Conservation (phyloP, 2,797 vertebrate genomes). For the Catharus ustulatus region DNA sequence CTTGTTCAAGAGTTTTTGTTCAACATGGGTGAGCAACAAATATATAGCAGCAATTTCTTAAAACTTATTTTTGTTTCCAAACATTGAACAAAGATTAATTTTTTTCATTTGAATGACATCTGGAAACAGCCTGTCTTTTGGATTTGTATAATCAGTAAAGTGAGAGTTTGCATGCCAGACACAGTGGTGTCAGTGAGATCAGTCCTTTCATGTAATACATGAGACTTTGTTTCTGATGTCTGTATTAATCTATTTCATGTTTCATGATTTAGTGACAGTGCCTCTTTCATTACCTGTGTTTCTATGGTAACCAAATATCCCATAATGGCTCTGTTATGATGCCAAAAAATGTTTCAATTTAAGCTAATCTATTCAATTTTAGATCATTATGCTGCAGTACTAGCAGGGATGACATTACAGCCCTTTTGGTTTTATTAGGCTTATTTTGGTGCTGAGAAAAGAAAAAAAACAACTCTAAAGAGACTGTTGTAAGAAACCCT, state of each 20-base stretch:
- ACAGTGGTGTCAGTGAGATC: background rate
- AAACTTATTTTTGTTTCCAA: background rate
- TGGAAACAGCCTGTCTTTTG: background rate
- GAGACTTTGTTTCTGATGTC: background rate
- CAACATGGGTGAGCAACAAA: background rate
- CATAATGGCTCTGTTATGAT: slow-evolving; percentile 26
- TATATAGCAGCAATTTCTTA: background rate
- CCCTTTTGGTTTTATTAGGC: background rate
- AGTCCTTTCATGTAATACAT: background rate
- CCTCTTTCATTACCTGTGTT: slow-evolving; percentile 32
- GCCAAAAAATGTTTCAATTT: slow-evolving; percentile 57
- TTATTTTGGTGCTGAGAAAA: slow-evolving; percentile 24
- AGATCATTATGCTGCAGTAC: background rate
- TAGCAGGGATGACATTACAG: background rate
- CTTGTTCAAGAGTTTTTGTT: background rate
- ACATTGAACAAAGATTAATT: background rate
- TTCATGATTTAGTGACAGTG: slow-evolving; percentile 27
- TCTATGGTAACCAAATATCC: slow-evolving; percentile 44
- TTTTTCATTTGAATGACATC: background rate
- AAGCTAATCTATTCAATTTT: slow-evolving; percentile 38
- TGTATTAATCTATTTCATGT: slow-evolving; percentile 27
- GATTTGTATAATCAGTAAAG: background rate
- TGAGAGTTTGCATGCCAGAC: background rate
- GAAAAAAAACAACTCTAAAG: background rate
- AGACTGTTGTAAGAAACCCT: background rate